Base-by-base conservation (phyloP, 2,797 vertebrate genomes). In the Chaetophractus vellerosus region DNA sequence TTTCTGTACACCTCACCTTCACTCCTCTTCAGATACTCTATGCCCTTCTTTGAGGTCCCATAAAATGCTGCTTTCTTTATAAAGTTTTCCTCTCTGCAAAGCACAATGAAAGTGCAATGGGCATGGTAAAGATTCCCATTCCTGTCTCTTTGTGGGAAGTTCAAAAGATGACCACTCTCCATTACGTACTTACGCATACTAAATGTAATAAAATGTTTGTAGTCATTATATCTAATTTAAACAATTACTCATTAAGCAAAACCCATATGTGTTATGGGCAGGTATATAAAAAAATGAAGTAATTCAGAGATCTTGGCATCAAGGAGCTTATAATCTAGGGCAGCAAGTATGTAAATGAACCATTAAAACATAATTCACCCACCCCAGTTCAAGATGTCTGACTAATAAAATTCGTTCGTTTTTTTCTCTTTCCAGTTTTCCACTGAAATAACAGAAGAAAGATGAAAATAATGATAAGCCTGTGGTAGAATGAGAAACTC, bases 211-310 rank as follows among this genome's bases (percentile, higher is more conserved):
- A 90, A 90, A 52, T 82, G 11, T 78, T 93, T 95, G 83, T 72
- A 59, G 74, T 15, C 33, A 82, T 75, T 41, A 24, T 72, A 72
- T 9, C 33, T 48, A 87, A 93, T 74, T 87, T 88, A 71, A 91
- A 94, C 26, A 94, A 66, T 63, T 89, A 89, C 92, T 95, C n/a
- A 83, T 83, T 80, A 28, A 26, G 1, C 55, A 82, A 81, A 68
- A 33, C 92, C 69, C 72, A 16, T 82, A 1, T 16, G 9, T 91
- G 48, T 90, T 75, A 63, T 33, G 23, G 12, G 14, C 38, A 89
- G 31, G 71, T 50, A 72, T 72, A 93, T 87, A 93, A 90, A 96
- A 96, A 19, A 96, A 63, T 88, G 48, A 93, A 91, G 11, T 55
- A 63, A 91, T 84, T 68, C 15, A 55, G 15, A 90, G 19, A 87